Evolutionary conservation across 2,888 invertebrate genomes (phyloP), one percentile per base, ranked within the genome.

Genomic region (Agrochola macilenta): DNA sequence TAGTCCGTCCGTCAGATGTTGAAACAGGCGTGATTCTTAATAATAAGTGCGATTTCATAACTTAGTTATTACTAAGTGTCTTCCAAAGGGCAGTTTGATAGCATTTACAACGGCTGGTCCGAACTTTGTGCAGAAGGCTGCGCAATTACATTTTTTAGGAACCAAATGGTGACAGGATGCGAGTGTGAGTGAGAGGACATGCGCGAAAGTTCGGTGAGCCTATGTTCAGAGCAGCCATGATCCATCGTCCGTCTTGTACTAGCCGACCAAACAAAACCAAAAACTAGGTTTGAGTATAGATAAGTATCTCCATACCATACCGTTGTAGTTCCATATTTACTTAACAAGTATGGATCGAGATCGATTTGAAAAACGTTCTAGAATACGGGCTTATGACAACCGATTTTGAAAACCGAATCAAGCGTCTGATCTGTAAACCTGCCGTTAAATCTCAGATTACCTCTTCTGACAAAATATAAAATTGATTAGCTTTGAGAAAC

Each of bases 1-100:
- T 89, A 90, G 89, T 94, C 94, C 94, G 94, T 94, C 94, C 94
- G 91, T 90, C 89, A 85, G 88, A 26, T 80, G 75, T 72, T 69
- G 75, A 74, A 70, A 86, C 65, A 83, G 74, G 79, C 79, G 81
- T 85, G 81, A 63, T 85, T 26, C 54, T 74, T 78, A 77, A 69
- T 72, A 35, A 60, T 82, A 79, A 81, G 85, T 80, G 74, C 69
- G 69, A 73, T 69, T 74, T 69, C 65, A 74, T 78, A 65, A 73
- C 63, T 54, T 71, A 58, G 57, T 72, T 81, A 81, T 76, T 39
- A 58, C 23, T 54, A 54, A 14, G 17, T n/a, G 26, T 57, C 30
- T 26, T 57, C 17, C 71, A 23, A 69, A 71, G 30, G 69, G 81
- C 70, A 65, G 57, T 65, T 80, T 57, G 61, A 46, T 72, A 65